These are phyloP conservation scores for Sprattus sprattus DNA, from an alignment of 2,113 vertebrate genomes.

Conservation along the genomic window DNA sequence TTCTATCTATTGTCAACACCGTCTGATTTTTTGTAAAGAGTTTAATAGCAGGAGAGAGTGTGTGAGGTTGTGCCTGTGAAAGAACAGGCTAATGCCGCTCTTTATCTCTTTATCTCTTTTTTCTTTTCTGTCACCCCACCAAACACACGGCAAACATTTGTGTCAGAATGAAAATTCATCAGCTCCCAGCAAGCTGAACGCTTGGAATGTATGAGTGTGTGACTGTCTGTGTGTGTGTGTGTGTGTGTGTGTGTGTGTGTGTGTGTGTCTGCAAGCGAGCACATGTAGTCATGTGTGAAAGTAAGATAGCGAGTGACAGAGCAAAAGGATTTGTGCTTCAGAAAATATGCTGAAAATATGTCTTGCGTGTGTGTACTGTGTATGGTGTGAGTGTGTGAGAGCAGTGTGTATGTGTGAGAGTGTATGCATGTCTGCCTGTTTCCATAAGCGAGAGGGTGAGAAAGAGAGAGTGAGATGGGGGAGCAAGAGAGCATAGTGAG, in stretches of 20 bases:
- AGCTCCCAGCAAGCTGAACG: no score
- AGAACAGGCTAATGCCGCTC: no score
- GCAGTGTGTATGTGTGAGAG: not conserved
- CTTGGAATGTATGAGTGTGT: not conserved
- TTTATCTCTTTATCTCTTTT: no score
- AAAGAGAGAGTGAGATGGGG: no score
- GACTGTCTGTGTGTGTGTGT: not conserved
- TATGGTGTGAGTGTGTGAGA: not conserved
- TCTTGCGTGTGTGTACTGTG: not conserved
- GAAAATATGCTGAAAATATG: not conserved
- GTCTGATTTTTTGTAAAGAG: no score
- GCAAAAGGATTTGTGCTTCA: no score
- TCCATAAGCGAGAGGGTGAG: not conserved
- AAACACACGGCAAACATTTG: no score
- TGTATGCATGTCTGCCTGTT: not conserved
- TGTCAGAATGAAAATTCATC: no score
- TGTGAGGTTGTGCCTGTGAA: conserved; percentile 45
- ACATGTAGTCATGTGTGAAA: no score
- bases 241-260: conserved; percentile 4
- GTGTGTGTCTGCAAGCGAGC: not conserved
- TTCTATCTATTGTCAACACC: no score
- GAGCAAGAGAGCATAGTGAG: not conserved
- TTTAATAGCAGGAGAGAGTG: not conserved
- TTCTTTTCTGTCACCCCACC: no score
- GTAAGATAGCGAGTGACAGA: no score